phyloP scores from a whole-genome alignment of 2,797 vertebrate species.

The Chiroxiphia lanceolata region DNA sequence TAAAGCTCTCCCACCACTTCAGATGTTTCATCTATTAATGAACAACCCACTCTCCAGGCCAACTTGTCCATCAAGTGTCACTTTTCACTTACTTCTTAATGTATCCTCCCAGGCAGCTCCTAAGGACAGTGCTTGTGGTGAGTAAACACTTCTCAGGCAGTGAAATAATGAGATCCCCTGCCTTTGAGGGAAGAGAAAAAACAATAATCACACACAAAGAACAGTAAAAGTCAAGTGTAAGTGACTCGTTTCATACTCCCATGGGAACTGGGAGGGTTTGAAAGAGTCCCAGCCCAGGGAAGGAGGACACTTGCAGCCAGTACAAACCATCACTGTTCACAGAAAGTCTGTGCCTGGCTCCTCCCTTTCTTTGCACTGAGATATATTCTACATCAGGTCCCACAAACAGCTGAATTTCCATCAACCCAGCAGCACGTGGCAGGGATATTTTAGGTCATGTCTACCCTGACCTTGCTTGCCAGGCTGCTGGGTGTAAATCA shows the following conservation, averaged over 20 bases:
- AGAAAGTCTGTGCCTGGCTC: not conserved
- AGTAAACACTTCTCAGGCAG: constrained; percentile 91
- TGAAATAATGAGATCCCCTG: constrained; percentile 83
- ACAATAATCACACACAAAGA: not conserved
- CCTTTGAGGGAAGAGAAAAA: constrained; percentile 58
- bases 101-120: constrained; percentile 83
- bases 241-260: not conserved
- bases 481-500: not conserved
- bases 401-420: not conserved
- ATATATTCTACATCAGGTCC: not conserved
- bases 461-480: not conserved
- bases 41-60: not conserved
- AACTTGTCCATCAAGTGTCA: not conserved
- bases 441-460: not conserved
- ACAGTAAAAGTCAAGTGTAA: not conserved
- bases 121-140: constrained; percentile 86
- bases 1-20: not conserved
- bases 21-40: not conserved
- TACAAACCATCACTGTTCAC: not conserved
- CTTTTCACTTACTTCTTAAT: constrained; percentile 82
- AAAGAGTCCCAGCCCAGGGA: not conserved
- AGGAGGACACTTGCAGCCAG: not conserved
- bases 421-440: not conserved
- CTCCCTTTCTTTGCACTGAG: not conserved
- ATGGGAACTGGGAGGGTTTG: not conserved